Conservation (phyloP, 2,797 vertebrate genomes). For the Aldrovandia affinis region DNA sequence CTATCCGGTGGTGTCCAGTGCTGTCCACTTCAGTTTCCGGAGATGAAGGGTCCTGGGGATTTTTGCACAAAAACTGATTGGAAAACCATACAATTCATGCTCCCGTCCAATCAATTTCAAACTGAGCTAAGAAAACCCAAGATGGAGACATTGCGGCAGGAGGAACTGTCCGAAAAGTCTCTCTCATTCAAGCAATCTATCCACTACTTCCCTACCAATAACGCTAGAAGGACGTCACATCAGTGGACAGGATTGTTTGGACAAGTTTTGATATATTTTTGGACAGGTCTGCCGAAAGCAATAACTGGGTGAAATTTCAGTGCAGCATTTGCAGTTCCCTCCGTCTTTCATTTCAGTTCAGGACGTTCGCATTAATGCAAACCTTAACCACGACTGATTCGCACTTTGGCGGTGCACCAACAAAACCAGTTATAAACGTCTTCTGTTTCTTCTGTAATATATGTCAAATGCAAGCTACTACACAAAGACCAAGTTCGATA, state of each 20-base stretch:
- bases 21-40: background rate
- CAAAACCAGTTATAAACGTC: constrained; percentile 17
- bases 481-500: constrained; percentile 18
- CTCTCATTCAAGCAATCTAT: background rate
- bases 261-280: no score
- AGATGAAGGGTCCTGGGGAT: background rate
- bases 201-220: background rate
- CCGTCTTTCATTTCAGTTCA: background rate
- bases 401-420: background rate
- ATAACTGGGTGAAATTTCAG: no score
- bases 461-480: constrained; percentile 18
- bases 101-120: no score
- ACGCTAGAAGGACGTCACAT: background rate
- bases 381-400: background rate
- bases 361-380: background rate
- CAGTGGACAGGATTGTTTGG: background rate
- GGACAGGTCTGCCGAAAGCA: no score
- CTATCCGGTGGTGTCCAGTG: no score
- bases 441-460: constrained; percentile 6
- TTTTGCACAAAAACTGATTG: background rate
- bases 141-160: background rate
- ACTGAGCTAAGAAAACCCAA: background rate
- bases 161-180: background rate
- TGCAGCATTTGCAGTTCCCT: no score
- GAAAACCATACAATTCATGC: no score